These are phyloP conservation scores for Istiophorus platypterus DNA, from an alignment of 2,113 vertebrate genomes.

Conservation along the genomic window DNA sequence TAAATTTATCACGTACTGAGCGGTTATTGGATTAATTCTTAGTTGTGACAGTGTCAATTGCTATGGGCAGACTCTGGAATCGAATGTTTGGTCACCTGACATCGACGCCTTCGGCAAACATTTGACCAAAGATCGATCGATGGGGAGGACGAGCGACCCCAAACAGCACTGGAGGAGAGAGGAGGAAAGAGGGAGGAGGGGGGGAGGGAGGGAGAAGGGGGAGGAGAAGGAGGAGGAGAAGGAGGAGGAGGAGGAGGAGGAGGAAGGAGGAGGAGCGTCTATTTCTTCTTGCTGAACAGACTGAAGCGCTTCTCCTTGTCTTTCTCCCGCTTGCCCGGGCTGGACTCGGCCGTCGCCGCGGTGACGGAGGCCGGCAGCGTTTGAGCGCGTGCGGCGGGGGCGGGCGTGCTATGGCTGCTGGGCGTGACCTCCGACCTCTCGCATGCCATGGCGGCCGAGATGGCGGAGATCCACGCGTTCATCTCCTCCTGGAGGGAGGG, in stretches of 20 bases:
- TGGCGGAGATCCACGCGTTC: constrained; percentile 97
- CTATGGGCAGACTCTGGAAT: constrained; percentile 38
- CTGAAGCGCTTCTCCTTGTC: constrained; percentile 99
- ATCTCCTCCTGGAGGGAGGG: constrained; percentile 92
- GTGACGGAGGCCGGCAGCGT: constrained; percentile 93
- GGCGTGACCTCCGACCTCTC: constrained; percentile 91
- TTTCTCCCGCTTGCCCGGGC: constrained; percentile 97
- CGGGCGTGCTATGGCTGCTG: constrained; percentile 96
- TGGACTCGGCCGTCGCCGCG: constrained; percentile 91
- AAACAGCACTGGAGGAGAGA: constrained; percentile 58
- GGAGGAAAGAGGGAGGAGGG: constrained; percentile 10
- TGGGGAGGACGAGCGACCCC: constrained; percentile 46
- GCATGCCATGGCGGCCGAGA: constrained; percentile 87
- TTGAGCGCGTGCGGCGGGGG: constrained; percentile 90
- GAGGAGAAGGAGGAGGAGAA: constrained; percentile 73
- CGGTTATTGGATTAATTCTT: not conserved
- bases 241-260: constrained; percentile 29
- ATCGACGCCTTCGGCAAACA: constrained; percentile 24
- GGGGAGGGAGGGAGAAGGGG: constrained; percentile 5
- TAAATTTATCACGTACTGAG: not conserved
- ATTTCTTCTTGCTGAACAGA: constrained; percentile 99
- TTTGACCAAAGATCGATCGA: constrained; percentile 33
- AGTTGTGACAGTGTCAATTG: constrained; percentile 29
- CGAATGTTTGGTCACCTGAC: not conserved
- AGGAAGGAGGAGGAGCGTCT: constrained; percentile 68